Conservation (phyloP, 2,888 invertebrate genomes). For the Halictus quadricinctus region DNA sequence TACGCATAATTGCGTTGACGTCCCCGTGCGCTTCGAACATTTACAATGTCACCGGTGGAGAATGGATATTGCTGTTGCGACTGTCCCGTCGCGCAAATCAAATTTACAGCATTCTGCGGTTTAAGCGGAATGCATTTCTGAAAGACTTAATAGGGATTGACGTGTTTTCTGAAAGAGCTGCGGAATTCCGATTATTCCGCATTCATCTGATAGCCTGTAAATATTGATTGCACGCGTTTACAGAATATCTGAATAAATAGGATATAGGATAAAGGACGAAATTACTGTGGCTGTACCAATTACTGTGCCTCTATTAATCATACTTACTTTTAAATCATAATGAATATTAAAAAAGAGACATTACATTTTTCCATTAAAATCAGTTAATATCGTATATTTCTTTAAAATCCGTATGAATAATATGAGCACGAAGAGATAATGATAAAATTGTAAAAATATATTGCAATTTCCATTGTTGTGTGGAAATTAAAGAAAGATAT, state of each 20-base stretch:
- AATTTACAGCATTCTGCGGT: slow-evolving; percentile 27
- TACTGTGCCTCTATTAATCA: too few relatives aligned
- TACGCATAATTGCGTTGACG: slow-evolving; percentile 57
- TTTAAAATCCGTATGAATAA: too few relatives aligned
- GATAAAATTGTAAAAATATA: too few relatives aligned
- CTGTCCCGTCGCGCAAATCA: neutral
- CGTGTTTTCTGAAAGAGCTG: neutral
- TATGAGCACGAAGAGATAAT: too few relatives aligned
- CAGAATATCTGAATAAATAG: neutral
- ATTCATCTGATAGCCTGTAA: neutral
- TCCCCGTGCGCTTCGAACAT: slow-evolving; percentile 31
- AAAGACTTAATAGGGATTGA: slow-evolving; percentile 13
- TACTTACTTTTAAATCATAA: too few relatives aligned
- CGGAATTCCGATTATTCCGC: neutral
- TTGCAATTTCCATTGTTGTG: too few relatives aligned
- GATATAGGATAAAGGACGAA: too few relatives aligned
- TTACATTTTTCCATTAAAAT: too few relatives aligned
- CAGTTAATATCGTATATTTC: too few relatives aligned
- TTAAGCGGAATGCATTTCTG: slow-evolving; percentile 7
- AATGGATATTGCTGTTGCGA: slow-evolving; percentile 23
- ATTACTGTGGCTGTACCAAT: too few relatives aligned
- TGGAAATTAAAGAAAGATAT: too few relatives aligned
- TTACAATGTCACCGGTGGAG: slow-evolving; percentile 30
- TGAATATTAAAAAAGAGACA: too few relatives aligned
- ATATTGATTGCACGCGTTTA: neutral